phyloP scores from a whole-genome alignment of 2,797 vertebrate genomes.

The Apogon talboti region DNA sequence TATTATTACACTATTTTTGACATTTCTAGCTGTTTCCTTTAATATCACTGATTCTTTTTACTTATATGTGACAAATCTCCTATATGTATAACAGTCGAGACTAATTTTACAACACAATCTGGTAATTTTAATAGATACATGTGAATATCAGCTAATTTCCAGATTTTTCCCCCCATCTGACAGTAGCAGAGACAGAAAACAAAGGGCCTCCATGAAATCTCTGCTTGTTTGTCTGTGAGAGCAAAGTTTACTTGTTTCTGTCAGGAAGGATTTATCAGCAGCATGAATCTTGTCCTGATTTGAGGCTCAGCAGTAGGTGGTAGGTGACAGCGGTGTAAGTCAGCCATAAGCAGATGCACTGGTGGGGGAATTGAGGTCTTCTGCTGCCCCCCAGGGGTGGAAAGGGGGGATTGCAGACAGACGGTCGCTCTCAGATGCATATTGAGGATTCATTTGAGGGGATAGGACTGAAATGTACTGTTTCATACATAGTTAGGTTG shows the following conservation, averaged over 20 bases:
- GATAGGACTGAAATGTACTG: neutral
- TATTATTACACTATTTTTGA: too few species aligned
- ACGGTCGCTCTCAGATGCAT: neutral
- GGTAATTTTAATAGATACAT: too few species aligned
- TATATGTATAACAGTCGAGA: too few species aligned
- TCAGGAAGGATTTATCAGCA: slow-evolving; percentile 50
- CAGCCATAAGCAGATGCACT: slow-evolving; percentile 36
- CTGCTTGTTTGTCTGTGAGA: slow-evolving; percentile 28
- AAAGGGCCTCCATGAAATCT: slow-evolving; percentile 20
- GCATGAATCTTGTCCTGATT: slow-evolving; percentile 48
- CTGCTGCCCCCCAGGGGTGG: slow-evolving; percentile 83
- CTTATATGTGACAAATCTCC: too few species aligned
- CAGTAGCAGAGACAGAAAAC: neutral
- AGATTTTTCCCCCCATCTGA: slow-evolving; percentile 2
- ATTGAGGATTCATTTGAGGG: too few species aligned
- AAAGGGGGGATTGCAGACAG: slow-evolving; percentile 46
- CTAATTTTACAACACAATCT: too few species aligned
- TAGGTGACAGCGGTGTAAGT: slow-evolving; percentile 53
- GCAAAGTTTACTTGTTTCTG: slow-evolving; percentile 50
- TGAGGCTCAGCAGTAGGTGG: slow-evolving; percentile 42
- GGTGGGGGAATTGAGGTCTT: slow-evolving; percentile 74
- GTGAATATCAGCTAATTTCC: too few species aligned
- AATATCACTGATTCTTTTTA: too few species aligned
- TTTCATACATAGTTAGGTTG: neutral
- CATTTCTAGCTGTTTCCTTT: too few species aligned